Evolutionary conservation across 2,113 vertebrate genomes (phyloP).

Genomic region (Ursus arctos): DNA sequence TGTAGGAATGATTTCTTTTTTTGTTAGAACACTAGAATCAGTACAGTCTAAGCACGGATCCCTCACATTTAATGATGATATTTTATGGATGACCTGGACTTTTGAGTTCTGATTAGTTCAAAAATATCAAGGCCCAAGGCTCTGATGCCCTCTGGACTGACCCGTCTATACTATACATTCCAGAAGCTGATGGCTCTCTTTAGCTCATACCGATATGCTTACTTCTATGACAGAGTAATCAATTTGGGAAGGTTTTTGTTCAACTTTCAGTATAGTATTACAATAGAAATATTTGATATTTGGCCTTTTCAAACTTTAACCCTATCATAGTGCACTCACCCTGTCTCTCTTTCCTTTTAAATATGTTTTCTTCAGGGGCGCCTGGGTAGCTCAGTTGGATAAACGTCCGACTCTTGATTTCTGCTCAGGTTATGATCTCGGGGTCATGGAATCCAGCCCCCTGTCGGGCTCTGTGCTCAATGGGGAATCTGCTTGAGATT

Average conservation of each 20-base stretch:
- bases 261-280: background rate
- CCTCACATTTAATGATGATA: background rate
- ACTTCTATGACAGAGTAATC: background rate
- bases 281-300: background rate
- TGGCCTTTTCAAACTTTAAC: background rate
- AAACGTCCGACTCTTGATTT: background rate
- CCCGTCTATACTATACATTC: background rate
- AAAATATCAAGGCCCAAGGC: background rate
- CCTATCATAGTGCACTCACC: background rate
- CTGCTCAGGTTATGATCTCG: background rate
- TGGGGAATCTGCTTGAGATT: background rate
- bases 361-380: background rate
- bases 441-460: background rate
- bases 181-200: conserved; percentile 9
- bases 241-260: background rate
- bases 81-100: background rate
- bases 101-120: background rate
- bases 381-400: background rate
- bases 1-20: background rate
- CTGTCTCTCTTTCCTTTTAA: background rate
- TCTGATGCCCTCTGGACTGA: background rate
- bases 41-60: background rate
- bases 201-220: background rate
- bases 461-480: background rate
- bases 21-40: conserved; percentile 11